These are phyloP conservation scores for Parnassius apollo DNA, from an alignment of 2,888 invertebrate genomes.

Conservation along the genomic window DNA sequence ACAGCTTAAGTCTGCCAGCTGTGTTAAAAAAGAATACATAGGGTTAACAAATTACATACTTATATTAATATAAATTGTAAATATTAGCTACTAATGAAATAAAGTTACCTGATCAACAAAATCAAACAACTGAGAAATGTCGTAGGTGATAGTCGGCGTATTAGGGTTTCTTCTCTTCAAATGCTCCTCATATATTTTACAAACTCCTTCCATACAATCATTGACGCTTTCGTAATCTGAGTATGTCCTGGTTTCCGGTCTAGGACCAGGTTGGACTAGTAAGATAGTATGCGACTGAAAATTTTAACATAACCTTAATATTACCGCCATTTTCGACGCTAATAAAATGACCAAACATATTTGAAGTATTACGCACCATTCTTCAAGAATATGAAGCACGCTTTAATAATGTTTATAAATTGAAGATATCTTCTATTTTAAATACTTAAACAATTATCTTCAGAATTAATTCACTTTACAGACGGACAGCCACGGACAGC, in stretches of 20 bases:
- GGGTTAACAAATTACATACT: too few relatives aligned
- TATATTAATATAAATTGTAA: neutral
- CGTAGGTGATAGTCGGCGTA: constrained; percentile 98
- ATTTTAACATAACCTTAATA: constrained; percentile 59
- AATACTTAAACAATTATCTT: constrained; percentile 16
- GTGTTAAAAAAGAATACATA: constrained; percentile 36
- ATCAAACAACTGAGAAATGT: constrained; percentile 98
- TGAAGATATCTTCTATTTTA: neutral
- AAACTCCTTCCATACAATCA: constrained; percentile 99
- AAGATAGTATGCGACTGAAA: constrained; percentile 97
- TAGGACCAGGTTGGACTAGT: constrained; percentile 94
- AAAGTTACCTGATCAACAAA: constrained; percentile 92
- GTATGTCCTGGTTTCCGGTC: constrained; percentile 98
- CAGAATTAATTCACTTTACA: neutral
- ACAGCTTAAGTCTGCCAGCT: constrained; percentile 96
- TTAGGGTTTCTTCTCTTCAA: constrained; percentile 96
- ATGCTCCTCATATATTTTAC: constrained; percentile 99
- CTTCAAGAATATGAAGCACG: constrained; percentile 22
- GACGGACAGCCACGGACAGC: too few relatives aligned
- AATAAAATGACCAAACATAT: neutral
- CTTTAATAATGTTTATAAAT: constrained; percentile 12
- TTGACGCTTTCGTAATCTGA: constrained; percentile 99
- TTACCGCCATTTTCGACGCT: constrained; percentile 55
- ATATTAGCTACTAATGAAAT: neutral
- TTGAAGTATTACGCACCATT: constrained; percentile 48